phyloP scores from a whole-genome alignment of 1,140 invertebrate genomes.

The Radopholus similis region DNA sequence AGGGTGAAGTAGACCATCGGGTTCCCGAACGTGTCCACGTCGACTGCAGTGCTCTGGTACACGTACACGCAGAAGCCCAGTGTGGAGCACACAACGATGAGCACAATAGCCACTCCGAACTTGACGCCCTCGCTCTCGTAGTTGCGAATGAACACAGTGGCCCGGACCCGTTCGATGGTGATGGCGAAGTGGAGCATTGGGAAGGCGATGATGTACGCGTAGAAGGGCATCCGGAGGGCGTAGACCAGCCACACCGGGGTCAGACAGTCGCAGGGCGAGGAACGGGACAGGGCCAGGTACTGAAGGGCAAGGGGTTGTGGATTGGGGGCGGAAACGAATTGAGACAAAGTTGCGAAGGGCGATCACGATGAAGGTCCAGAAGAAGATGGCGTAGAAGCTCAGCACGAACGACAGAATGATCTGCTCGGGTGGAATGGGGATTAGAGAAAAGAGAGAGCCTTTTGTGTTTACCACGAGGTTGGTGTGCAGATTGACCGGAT shows the following conservation, averaged over 20 bases:
- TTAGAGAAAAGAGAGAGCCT: not conserved
- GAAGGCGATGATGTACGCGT: not conserved
- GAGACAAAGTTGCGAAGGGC: not conserved
- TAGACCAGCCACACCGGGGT: not conserved
- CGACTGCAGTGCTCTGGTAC: not conserved
- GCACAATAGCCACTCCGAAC: not conserved
- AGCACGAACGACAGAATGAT: not conserved
- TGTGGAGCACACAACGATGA: too few species aligned
- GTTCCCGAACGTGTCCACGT: not conserved
- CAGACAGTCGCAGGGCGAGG: not conserved
- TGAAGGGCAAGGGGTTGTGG: not conserved
- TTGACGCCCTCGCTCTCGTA: not conserved
- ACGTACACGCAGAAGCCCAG: not conserved
- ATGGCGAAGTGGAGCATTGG: slow-evolving; percentile 7
- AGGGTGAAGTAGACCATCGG: slow-evolving; percentile 12
- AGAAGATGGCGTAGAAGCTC: not conserved
- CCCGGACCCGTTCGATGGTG: slow-evolving; percentile 7
- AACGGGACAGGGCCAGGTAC: not conserved
- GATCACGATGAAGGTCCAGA: not conserved
- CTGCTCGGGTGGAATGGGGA: too few species aligned
- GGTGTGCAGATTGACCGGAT: not conserved
- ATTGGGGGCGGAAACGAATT: not conserved
- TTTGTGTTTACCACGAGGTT: slow-evolving; percentile 1
- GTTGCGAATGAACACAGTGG: not conserved
- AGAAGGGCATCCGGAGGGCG: not conserved